phyloP scores from a whole-genome alignment of 2,113 vertebrate genomes.

The Struthidea cinerea region DNA sequence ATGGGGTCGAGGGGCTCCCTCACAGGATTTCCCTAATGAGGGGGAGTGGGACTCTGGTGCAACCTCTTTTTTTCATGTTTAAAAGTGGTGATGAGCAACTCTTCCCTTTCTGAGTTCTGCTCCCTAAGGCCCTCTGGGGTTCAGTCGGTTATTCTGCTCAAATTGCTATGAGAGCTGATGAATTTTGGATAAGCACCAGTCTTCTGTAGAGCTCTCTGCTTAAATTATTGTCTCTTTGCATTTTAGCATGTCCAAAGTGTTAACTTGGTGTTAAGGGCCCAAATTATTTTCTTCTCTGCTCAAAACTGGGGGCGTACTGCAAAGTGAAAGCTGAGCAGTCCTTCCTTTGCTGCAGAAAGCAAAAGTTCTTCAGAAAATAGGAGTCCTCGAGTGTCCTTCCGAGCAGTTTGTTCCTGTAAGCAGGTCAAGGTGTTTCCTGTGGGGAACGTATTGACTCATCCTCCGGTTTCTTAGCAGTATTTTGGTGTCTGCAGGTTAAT shows the following conservation, averaged over 20 bases:
- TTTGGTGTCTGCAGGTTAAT: not conserved
- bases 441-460: not conserved
- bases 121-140: not conserved
- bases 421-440: not conserved
- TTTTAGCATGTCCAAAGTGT: accelerated
- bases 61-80: not conserved
- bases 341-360: not conserved
- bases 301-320: accelerated
- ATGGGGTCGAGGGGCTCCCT: not conserved
- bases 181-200: not conserved
- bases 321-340: not conserved
- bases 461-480: accelerated
- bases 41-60: accelerated
- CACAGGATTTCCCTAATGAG: accelerated
- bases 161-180: not conserved
- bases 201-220: not conserved
- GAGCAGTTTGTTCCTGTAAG: not conserved
- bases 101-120: not conserved
- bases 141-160: not conserved
- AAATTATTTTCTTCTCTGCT: not conserved
- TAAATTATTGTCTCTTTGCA: no score
- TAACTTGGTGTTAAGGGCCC: not conserved
- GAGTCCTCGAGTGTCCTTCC: not conserved
- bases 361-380: not conserved
- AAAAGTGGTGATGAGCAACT: not conserved